phyloP scores from a whole-genome alignment of 2,888 invertebrate genomes.

The Pterostichus niger region DNA sequence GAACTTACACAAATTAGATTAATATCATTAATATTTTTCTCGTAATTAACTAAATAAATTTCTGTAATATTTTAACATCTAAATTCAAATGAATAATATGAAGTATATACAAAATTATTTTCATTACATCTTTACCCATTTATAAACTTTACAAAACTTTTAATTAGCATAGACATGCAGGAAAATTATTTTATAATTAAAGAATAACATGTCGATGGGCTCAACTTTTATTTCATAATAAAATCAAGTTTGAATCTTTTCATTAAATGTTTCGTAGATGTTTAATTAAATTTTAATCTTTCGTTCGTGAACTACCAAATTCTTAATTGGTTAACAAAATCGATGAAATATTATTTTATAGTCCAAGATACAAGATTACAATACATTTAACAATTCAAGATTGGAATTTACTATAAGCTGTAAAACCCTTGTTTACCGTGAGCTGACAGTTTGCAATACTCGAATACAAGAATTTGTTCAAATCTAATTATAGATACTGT shows the following conservation, averaged over 20 bases:
- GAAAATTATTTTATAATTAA: background rate
- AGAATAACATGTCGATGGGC: background rate
- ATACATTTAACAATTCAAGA: no score
- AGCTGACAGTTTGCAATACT: no score
- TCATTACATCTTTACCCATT: background rate
- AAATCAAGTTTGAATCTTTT: background rate
- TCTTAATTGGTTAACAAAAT: background rate
- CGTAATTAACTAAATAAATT: background rate
- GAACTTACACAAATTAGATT: no score
- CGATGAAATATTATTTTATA: background rate
- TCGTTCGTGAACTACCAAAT: background rate
- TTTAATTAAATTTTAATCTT: constrained; percentile 19
- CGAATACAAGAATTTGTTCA: no score
- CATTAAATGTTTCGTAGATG: background rate
- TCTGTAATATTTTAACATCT: background rate
- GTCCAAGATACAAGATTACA: no score
- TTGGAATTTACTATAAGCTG: no score
- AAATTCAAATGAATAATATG: background rate
- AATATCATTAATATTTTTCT: no score
- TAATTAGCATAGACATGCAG: background rate
- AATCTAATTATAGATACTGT: no score
- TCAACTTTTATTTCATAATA: constrained; percentile 1
- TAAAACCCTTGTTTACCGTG: no score
- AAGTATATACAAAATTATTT: background rate
- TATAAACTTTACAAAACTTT: constrained; percentile 10